Base-by-base conservation (phyloP, 2,888 invertebrate genomes). In the Apocheima hispidaria region DNA sequence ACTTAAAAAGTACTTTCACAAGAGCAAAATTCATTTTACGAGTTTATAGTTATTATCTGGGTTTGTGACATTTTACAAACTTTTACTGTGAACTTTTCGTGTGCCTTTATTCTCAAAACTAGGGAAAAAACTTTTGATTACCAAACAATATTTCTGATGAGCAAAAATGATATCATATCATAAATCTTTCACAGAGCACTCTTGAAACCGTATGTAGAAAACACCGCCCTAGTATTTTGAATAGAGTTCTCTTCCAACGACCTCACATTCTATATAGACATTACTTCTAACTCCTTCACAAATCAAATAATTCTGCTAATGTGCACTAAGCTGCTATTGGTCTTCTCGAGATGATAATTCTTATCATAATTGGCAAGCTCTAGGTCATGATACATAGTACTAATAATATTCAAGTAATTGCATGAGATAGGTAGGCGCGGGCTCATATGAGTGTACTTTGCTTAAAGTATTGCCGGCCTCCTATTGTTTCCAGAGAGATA, bases 211-310 rank as follows among this genome's bases (percentile, higher is more conserved):
- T 30, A 52, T 6, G 40, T 26, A 28, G 46, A 48, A 60, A 35
- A 60, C 43, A 52, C 18, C 33, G 30, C 48, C 38, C 35, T 38
- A 38, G 26, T 40, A 60, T 55, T 60, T 30, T 38, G 44, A 36
- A 54, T 44, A n/a, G 35, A 60, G 23, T 53, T 50, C 36, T 14
- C 14, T n/a, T 41, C 21, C 48, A 36, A 28, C 20, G 52, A 18
- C 40, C 40, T 35, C 21, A 26, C 26, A 41, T 26, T 4, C 20
- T 4, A 33, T 18, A 20, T 52, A 20, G 40, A 40, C 20, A 9
- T 18, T 1, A 46, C 30, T 30, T 28, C 26, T 18, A 18, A 44
- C 1, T 16, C 26, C 28, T 16, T 16, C 16, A n/a, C 26, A 44
- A 44, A 16, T 12, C 21, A 44, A 10, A 41, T 21, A 41, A 14